Percentiles rank a stretch among this genome's conserved stretches.
These are phyloP conservation scores for Galeruca laticollis DNA, from an alignment of 2,888 invertebrate species.

Conservation along the genomic window DNA sequence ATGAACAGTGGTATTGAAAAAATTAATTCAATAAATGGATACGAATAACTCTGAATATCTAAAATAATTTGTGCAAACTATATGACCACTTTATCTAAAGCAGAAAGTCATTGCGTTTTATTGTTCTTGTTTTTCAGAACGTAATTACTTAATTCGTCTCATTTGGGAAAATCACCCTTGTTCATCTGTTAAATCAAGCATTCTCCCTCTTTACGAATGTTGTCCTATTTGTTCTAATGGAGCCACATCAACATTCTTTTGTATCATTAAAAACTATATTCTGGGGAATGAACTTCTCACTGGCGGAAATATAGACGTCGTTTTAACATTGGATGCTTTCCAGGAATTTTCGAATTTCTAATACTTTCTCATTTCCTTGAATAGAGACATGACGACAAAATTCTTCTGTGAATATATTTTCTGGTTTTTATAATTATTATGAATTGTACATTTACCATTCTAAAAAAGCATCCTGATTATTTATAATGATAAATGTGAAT, in stretches of 20 bases:
- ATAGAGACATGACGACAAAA: background rate
- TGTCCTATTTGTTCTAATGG: slow-evolving; percentile 48
- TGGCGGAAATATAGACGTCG: background rate
- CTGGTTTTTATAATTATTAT: background rate
- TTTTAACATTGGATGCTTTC: slow-evolving; percentile 17
- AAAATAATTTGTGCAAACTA: too few species aligned
- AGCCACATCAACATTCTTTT: slow-evolving; percentile 46
- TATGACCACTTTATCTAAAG: too few species aligned
- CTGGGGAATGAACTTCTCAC: slow-evolving; percentile 37
- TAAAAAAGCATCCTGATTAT: too few species aligned
- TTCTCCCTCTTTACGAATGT: slow-evolving; percentile 43
- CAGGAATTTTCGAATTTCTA: slow-evolving; percentile 20
- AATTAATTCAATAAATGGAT: too few species aligned
- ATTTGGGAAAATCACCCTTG: background rate
- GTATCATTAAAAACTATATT: slow-evolving; percentile 48
- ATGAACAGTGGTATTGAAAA: too few species aligned
- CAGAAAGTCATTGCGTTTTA: too few species aligned
- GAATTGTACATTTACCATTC: too few species aligned
- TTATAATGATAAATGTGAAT: too few species aligned
- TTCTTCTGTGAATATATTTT: background rate
- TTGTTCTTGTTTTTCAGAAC: background rate
- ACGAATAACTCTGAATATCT: too few species aligned
- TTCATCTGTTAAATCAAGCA: slow-evolving; percentile 22
- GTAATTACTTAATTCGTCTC: slow-evolving; percentile 7
- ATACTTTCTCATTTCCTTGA: slow-evolving; percentile 1